phyloP scores from a whole-genome alignment of 2,797 vertebrate genomes.

The Alauda arvensis region DNA sequence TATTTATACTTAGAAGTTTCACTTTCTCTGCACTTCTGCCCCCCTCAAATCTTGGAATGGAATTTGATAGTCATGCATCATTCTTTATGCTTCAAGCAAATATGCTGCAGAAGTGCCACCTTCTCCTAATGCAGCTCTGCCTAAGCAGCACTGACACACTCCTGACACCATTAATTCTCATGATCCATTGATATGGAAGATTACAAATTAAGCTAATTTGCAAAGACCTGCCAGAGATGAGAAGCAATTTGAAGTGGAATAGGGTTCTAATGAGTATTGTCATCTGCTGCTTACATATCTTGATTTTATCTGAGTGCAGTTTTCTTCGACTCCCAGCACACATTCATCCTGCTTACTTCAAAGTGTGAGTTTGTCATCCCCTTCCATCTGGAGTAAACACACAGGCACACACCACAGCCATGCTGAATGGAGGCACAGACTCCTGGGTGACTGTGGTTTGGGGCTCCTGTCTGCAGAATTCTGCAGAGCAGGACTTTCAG shows the following conservation, averaged over 20 bases:
- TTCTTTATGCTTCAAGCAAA: not conserved
- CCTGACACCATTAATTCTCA: not conserved
- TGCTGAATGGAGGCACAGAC: conserved; percentile 24
- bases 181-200: not conserved
- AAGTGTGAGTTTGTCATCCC: conserved; percentile 39
- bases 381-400: not conserved
- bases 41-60: not conserved
- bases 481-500: not conserved
- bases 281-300: not conserved
- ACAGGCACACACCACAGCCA: not conserved
- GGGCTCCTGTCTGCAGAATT: not conserved
- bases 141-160: not conserved
- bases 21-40: not conserved
- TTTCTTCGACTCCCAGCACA: conserved; percentile 34
- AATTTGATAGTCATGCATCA: not conserved
- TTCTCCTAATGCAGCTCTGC: not conserved
- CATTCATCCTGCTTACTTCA: conserved; percentile 36
- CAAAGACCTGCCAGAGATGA: conserved; percentile 17
- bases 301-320: conserved; percentile 40
- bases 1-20: not conserved
- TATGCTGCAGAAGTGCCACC: not conserved
- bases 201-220: conserved; percentile 19
- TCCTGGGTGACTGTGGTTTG: not conserved
- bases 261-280: conserved; percentile 5
- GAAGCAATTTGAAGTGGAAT: conserved; percentile 33